A percentile compares a stretch with the other conserved stretches of the same genome.
phyloP scores from a whole-genome alignment of 1,140 invertebrate genomes.

The Drosophila equinoxialis region DNA sequence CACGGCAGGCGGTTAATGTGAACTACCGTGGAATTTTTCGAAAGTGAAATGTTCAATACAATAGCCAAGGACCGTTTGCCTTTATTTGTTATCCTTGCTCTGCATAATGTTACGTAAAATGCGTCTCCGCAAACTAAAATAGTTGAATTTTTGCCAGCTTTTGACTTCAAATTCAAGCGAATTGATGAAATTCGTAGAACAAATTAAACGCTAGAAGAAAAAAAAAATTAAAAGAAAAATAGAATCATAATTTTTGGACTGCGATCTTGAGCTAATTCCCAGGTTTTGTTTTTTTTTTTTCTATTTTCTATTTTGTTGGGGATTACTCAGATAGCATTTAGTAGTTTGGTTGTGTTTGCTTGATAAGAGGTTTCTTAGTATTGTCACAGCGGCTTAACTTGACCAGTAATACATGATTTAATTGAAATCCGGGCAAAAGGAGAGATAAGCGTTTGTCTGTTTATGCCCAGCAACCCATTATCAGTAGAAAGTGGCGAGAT shows the following conservation, averaged over 20 bases:
- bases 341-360: slow-evolving; percentile 29
- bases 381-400: slow-evolving; percentile 37
- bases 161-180: slow-evolving; percentile 27
- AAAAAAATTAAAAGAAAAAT: neutral
- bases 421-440: slow-evolving; percentile 51
- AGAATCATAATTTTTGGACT: slow-evolving; percentile 23
- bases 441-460: slow-evolving; percentile 31
- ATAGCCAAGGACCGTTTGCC: slow-evolving; percentile 25
- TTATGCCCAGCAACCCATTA: slow-evolving; percentile 39
- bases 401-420: slow-evolving; percentile 29
- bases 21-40: slow-evolving; percentile 76
- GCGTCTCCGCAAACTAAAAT: slow-evolving; percentile 22
- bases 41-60: slow-evolving; percentile 69
- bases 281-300: neutral
- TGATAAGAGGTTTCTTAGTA: slow-evolving; percentile 18
- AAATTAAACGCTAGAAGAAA: slow-evolving; percentile 44
- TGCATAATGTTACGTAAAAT: slow-evolving; percentile 80
- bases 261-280: slow-evolving; percentile 29
- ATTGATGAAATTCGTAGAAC: slow-evolving; percentile 57
- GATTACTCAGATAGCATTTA: slow-evolving; percentile 58
- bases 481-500: slow-evolving; percentile 31
- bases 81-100: slow-evolving; percentile 48
- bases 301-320: neutral
- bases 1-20: slow-evolving; percentile 69
- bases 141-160: neutral